Base-by-base conservation (phyloP, 2,113 vertebrate genomes). In the Psammodynastes pulverulentus region DNA sequence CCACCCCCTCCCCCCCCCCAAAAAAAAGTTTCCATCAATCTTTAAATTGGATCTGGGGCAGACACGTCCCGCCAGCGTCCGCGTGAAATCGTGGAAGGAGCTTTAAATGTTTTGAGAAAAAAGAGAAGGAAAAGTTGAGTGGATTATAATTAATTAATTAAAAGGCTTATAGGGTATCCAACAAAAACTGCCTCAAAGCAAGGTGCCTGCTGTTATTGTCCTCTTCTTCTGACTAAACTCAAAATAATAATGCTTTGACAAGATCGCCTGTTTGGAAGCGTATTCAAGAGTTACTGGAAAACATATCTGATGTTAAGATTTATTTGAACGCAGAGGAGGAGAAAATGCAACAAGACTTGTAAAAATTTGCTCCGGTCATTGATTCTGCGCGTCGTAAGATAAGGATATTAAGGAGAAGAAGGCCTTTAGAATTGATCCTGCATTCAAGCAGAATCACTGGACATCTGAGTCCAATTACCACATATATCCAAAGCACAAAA, bases 291-390 rank as follows among this genome's bases (percentile, higher is more conserved):
- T 43, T 79, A 79, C 19, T 21, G 72, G 62, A 1, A 9, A 19
- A 79, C 94, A 97, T 97, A 97, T 96, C 95, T 96, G 97, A 97
- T 96, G 97, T 97, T 97, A 97, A 97, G 97, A 97, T 96, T 97
- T 97, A 95, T 97, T 97, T 97, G 97, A 97, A 97, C 96, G 95
- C 97, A n/a, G n/a, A n/a, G 95, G 92, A 96, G 96, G 84, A n/a
- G 21, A 24, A 86, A n/a, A 93, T 97, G 96, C 94, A 96, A 96
- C 3, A 45, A 45, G 29, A n/a, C 62, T 15, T 85, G 96, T 72
- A 97, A 97, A 94, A 97, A 94, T 96, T 97, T 96, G 94, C 90
- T 92, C 94, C 94, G 86, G 79, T 94, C 21, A 51, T 93, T 95
- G 93, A 95, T 91, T 94, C 91, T 95, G 95, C 96, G 93, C 94